Evolutionary conservation across 2,888 invertebrate species (phyloP), one percentile per base, ranked within the genome.

Genomic region (Dicyrtoma fusca): DNA sequence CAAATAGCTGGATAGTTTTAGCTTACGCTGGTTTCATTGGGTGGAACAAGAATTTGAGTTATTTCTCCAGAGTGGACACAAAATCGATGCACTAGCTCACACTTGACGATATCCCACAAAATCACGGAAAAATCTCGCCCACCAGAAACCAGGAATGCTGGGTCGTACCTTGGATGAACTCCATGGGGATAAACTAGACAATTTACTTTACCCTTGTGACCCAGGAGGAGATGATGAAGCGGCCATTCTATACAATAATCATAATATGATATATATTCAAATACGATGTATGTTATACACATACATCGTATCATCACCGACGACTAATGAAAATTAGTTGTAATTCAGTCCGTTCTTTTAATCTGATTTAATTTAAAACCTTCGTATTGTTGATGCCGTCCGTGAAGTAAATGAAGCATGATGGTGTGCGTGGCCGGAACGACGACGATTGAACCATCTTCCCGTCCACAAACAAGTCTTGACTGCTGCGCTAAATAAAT

Each of bases 21-120:
- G 14, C 64, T 71, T 84, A 92, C 91, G 83, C 91, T 93, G 82
- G 92, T 92, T 77, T 92, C 93, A 76, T 92, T 91, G 0, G 98
- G 98, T 17, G 98, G 97, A 5, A 98, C 95, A 68, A 97, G 86
- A 1, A 99, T 87, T 83, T 97, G 95, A 0, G 94, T 92, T 14
- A 99, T 94, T 85, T 97, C 97, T 0, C 98, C 99, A 0, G 97
- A 98, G 84, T 99, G 98, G 0, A 97, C 97, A 82, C 96, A 96
- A 86, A 98, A 99, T 4, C 96, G 88, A 83, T 98, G 95, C 69
- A 99, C 85, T 49, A 97, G 85, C 1, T 89, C 89, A 1, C 97
- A 96, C 44, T 91, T 91, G 82, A 92, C 93, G 78, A 98, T 86
- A 83, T 98, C 97, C 97, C 97, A 98, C 0, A 98, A 86, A 80